Evolutionary conservation across 2,113 vertebrate genomes (phyloP).

Genomic region (Chloroceryle aenea): DNA sequence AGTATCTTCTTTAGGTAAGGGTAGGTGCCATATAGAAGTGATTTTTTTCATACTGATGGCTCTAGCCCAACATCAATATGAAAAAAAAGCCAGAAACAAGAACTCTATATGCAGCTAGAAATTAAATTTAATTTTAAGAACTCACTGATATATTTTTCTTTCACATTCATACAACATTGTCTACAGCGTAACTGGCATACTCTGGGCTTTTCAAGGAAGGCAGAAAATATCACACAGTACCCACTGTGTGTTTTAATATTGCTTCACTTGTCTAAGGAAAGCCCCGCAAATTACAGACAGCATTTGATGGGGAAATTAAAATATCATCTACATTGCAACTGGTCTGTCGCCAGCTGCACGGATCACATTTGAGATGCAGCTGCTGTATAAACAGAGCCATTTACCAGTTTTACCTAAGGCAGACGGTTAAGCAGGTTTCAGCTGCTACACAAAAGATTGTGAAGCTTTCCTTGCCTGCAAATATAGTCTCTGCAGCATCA

Average conservation of each 20-base stretch:
- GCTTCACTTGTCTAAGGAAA: conserved; percentile 30
- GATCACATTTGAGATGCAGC: conserved; percentile 56
- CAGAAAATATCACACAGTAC: conserved; percentile 7
- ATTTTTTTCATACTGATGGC: conserved; percentile 37
- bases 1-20: conserved; percentile 20
- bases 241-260: neutral
- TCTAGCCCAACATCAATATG: conserved; percentile 44
- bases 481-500: neutral
- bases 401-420: conserved; percentile 61
- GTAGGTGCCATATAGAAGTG: neutral
- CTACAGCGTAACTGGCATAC: neutral
- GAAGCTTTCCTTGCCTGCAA: conserved; percentile 29
- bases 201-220: neutral
- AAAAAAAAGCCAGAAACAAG: conserved; percentile 3
- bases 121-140: conserved; percentile 52
- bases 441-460: conserved; percentile 45
- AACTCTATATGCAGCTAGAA: conserved; percentile 1
- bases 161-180: conserved; percentile 17
- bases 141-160: conserved; percentile 25
- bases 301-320: conserved; percentile 57
- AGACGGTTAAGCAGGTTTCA: conserved; percentile 47
- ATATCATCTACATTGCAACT: conserved; percentile 49
- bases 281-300: conserved; percentile 51
- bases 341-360: conserved; percentile 35
- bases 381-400: conserved; percentile 51